Evolutionary conservation across 2,113 vertebrate genomes (phyloP).

Genomic region (Oreotragus oreotragus): DNA sequence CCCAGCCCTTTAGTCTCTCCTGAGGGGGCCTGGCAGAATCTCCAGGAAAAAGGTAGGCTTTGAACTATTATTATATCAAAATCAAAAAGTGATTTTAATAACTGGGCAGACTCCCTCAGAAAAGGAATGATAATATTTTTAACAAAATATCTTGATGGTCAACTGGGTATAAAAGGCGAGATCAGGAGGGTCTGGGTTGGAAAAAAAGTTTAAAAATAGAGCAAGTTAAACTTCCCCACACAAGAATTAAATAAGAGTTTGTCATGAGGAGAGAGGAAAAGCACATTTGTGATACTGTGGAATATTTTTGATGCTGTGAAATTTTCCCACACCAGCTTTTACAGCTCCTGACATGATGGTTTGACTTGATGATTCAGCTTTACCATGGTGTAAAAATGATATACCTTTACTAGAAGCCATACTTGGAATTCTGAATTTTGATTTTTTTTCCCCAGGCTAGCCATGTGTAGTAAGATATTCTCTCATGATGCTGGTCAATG

Average conservation of each 20-base stretch:
- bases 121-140: not conserved
- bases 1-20: not conserved
- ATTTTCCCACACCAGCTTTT: not conserved
- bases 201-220: not conserved
- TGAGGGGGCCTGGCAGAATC: not conserved
- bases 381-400: not conserved
- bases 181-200: not conserved
- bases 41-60: not conserved
- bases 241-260: not conserved
- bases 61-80: not conserved
- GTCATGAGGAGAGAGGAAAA: not conserved
- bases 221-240: not conserved
- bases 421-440: not conserved
- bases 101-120: not conserved
- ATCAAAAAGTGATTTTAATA: constrained; percentile 28
- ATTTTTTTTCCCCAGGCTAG: not conserved
- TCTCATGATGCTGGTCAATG: not conserved
- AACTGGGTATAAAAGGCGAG: not conserved
- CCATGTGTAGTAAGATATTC: not conserved
- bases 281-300: not conserved
- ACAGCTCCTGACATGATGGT: not conserved
- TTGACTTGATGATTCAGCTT: not conserved
- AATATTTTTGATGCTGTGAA: not conserved
- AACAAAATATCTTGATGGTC: not conserved
- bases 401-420: not conserved